A percentile compares a stretch with the other conserved stretches of the same genome.
Conservation (phyloP, 2,113 vertebrate species). For the Nibea albiflora region DNA sequence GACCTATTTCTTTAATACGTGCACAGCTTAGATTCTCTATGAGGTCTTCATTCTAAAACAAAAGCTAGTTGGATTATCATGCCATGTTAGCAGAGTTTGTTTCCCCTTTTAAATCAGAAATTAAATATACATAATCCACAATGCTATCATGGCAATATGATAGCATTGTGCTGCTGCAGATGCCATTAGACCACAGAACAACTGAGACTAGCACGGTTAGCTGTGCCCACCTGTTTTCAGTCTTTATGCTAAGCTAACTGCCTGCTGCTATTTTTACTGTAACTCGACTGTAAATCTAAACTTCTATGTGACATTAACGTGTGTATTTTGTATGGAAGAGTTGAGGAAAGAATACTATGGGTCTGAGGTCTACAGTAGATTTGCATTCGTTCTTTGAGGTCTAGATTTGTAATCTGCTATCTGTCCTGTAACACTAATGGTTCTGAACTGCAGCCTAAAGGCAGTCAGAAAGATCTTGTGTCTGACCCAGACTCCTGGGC, state of each 20-base stretch:
- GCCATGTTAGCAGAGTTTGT: neutral
- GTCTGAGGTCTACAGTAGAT: slow-evolving; percentile 7
- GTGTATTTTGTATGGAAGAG: neutral
- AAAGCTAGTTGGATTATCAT: neutral
- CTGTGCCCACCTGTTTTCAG: too few species aligned
- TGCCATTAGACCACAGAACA: too few species aligned
- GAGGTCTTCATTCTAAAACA: neutral
- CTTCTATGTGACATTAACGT: neutral
- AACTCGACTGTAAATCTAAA: too few species aligned
- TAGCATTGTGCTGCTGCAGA: neutral
- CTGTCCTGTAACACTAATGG: slow-evolving; percentile 25
- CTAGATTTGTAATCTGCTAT: neutral
- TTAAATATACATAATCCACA: neutral
- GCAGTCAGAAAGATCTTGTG: slow-evolving; percentile 19
- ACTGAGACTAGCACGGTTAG: too few species aligned
- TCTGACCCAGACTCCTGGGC: slow-evolving; percentile 46
- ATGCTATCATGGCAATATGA: neutral
- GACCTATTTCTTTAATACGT: too few species aligned
- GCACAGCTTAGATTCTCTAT: too few species aligned
- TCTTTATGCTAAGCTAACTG: too few species aligned
- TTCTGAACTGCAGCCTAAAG: slow-evolving; percentile 31
- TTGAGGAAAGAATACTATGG: neutral
- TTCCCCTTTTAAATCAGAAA: neutral
- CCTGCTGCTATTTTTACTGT: too few species aligned
- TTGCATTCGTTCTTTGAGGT: slow-evolving; percentile 7